Percentiles rank a stretch among this genome's conserved stretches.
These are phyloP conservation scores for Aurelia coerulea DNA, from an alignment of 30 jellyfish, hydroid and myxozoan species.

Conservation along the genomic window DNA sequence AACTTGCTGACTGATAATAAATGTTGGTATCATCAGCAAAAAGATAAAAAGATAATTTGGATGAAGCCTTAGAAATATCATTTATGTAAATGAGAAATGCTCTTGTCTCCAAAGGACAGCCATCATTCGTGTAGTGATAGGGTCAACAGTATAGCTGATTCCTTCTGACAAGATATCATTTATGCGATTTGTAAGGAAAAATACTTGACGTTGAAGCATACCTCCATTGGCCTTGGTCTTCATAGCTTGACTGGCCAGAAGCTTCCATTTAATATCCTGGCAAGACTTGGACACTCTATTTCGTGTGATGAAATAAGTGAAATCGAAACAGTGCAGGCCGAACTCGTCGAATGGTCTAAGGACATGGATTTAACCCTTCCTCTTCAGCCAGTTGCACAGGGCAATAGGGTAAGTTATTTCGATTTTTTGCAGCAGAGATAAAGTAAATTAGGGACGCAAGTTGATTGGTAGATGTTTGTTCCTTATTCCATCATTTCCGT, in stretches of 20 bases:
- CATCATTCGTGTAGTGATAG: not conserved
- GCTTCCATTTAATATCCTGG: conserved; percentile 42
- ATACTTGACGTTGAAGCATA: conserved; percentile 26
- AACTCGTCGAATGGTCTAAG: conserved; percentile 12
- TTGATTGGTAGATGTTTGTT: not conserved
- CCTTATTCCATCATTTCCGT: too few relatives aligned
- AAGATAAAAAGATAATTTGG: too few relatives aligned
- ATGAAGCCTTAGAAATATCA: too few relatives aligned
- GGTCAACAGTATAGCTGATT: conserved; percentile 10
- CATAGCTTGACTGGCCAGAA: conserved; percentile 58
- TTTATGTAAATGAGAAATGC: too few relatives aligned
- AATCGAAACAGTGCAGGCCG: conserved; percentile 67
- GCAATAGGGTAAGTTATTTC: not conserved
- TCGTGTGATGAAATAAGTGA: conserved; percentile 27
- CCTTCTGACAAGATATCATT: conserved; percentile 17
- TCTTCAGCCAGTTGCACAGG: conserved; percentile 36
- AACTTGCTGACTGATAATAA: too few relatives aligned
- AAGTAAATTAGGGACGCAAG: not conserved
- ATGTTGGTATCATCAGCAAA: too few relatives aligned
- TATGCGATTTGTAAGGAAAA: conserved; percentile 43
- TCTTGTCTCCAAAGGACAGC: not conserved
- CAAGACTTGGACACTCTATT: conserved; percentile 35
- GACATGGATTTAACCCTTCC: not conserved
- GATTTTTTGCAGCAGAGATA: not conserved
- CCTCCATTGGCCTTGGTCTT: conserved; percentile 35